A percentile compares a stretch with the other conserved stretches of the same genome.
These are phyloP conservation scores for Theodoxus fluviatilis DNA, from an alignment of 2,888 invertebrate species.

Conservation along the genomic window DNA sequence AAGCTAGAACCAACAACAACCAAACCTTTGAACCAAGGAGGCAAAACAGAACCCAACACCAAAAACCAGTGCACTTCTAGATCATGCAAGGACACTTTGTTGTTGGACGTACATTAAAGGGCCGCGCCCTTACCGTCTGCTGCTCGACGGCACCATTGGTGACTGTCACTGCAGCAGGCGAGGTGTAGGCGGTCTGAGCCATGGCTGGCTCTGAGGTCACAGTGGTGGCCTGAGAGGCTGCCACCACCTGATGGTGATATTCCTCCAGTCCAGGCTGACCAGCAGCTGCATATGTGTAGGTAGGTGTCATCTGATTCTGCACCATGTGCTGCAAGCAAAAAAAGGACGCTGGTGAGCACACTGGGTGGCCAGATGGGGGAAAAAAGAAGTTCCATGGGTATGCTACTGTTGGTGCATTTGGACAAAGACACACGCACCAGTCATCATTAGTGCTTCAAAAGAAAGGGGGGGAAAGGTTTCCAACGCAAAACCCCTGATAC, in stretches of 20 bases:
- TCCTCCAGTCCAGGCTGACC: constrained; percentile 48
- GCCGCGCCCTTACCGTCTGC: constrained; percentile 68
- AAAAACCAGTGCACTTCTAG: constrained; percentile 25
- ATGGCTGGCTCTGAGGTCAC: constrained; percentile 46
- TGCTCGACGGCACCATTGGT: constrained; percentile 72
- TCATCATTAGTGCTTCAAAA: too few species aligned
- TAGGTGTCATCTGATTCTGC: constrained; percentile 79
- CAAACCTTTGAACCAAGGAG: not conserved
- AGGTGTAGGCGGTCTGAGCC: constrained; percentile 47
- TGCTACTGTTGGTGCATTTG: too few species aligned
- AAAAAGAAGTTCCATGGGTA: too few species aligned
- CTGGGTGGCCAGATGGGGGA: too few species aligned
- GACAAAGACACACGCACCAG: too few species aligned
- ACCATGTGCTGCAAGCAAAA: constrained; percentile 84
- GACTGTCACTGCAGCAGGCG: constrained; percentile 57
- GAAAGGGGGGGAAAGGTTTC: not conserved
- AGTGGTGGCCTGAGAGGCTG: constrained; percentile 43
- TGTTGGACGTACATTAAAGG: constrained; percentile 48
- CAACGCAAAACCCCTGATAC: not conserved
- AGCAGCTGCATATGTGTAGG: constrained; percentile 58
- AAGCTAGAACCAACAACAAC: not conserved
- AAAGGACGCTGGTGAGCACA: too few species aligned
- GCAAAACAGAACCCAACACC: constrained; percentile 16
- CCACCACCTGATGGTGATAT: constrained; percentile 42
- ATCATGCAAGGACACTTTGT: constrained; percentile 25